Evolutionary conservation across 2,113 vertebrate species (phyloP).

Genomic region (Todiramphus chloris): DNA sequence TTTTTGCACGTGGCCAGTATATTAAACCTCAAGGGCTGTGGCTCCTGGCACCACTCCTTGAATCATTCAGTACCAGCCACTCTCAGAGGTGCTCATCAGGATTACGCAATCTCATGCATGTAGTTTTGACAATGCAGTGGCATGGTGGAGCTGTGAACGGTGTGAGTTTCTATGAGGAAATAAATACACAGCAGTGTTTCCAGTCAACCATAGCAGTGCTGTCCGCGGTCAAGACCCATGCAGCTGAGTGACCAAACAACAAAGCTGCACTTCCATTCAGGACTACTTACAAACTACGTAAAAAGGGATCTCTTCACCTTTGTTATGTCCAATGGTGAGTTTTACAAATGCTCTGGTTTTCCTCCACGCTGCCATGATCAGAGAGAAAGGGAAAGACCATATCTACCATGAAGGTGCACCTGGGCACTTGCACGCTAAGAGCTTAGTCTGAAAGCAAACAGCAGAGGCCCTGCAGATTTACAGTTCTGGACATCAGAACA

Average conservation of each 20-base stretch:
- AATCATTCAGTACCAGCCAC: not conserved
- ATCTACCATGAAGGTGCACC: not conserved
- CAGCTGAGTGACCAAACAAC: not conserved
- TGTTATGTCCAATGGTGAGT: accelerated
- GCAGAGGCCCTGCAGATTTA: not conserved
- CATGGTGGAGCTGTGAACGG: not conserved
- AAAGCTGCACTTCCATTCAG: not conserved
- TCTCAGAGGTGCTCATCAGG: not conserved
- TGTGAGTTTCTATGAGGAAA: not conserved
- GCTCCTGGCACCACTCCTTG: not conserved
- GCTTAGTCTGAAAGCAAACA: not conserved
- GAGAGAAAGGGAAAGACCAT: not conserved
- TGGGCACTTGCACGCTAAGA: not conserved
- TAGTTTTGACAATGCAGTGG: not conserved
- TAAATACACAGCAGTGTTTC: not conserved
- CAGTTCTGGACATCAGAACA: not conserved
- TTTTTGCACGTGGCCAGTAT: not conserved
- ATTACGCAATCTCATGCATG: accelerated
- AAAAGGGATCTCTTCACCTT: not conserved
- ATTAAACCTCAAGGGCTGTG: not conserved
- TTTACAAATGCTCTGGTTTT: not conserved
- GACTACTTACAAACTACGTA: not conserved
- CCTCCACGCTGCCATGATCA: accelerated
- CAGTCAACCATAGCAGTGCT: accelerated
- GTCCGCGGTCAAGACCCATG: not conserved